Evolutionary conservation across 2,113 vertebrate genomes (phyloP).

Genomic region (Apodemus speciosus): DNA sequence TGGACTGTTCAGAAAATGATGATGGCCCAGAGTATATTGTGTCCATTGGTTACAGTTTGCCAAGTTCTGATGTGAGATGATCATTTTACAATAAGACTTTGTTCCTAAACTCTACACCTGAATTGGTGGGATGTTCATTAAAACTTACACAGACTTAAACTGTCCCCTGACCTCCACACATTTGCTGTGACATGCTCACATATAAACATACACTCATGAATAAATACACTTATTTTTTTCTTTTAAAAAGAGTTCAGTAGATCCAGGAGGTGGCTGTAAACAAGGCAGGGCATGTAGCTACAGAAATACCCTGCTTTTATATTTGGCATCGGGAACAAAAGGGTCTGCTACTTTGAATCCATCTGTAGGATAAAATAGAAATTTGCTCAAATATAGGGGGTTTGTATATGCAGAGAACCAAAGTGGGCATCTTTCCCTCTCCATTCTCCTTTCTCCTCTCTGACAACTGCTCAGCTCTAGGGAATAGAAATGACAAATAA

Average conservation of each 20-base stretch:
- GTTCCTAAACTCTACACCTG: neutral
- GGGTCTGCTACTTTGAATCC: neutral
- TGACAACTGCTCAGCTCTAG: neutral
- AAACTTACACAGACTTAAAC: neutral
- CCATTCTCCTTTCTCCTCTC: neutral
- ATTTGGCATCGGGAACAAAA: neutral
- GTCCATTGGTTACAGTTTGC: neutral
- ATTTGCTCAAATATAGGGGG: neutral
- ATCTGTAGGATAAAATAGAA: neutral
- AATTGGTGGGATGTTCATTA: neutral
- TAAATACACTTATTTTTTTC: neutral
- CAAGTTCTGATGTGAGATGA: neutral
- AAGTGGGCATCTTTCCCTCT: neutral
- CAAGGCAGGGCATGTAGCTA: neutral
- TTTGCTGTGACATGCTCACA: neutral
- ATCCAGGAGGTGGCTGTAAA: neutral
- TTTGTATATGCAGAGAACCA: neutral
- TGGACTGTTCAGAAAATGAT: neutral
- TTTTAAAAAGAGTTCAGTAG: neutral
- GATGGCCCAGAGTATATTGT: neutral
- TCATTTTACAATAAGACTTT: neutral
- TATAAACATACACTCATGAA: neutral
- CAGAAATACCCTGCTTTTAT: neutral
- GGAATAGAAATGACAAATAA: slow-evolving; percentile 26
- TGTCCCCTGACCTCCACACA: neutral